phyloP scores from a whole-genome alignment of 1,140 invertebrate species.

The Lasioglossum baleicum region DNA sequence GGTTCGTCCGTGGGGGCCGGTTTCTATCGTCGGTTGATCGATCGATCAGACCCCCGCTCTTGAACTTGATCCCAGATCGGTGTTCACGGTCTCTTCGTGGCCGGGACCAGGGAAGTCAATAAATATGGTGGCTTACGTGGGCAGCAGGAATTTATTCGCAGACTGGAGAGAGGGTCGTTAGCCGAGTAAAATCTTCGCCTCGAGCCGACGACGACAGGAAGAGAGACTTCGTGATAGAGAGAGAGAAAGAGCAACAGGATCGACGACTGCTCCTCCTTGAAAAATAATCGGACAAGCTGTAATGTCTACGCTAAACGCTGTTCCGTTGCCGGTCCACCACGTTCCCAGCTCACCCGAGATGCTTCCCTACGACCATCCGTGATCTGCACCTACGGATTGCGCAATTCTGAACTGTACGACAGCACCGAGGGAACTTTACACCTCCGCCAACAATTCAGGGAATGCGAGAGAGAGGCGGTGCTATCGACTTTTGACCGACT shows the following conservation, averaged over 20 bases:
- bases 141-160: slow-evolving; percentile 43
- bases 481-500: too few relatives aligned
- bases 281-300: slow-evolving; percentile 43
- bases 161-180: slow-evolving; percentile 31
- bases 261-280: slow-evolving; percentile 25
- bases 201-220: neutral
- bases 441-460: neutral
- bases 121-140: slow-evolving; percentile 33
- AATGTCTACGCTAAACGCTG: slow-evolving; percentile 29
- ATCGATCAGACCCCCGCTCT: slow-evolving; percentile 37
- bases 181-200: slow-evolving; percentile 17
- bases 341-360: neutral
- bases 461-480: neutral
- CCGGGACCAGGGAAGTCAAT: slow-evolving; percentile 12
- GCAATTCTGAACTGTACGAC: neutral
- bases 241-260: neutral
- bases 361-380: neutral
- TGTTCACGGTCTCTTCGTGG: neutral
- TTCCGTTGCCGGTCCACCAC: neutral
- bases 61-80: slow-evolving; percentile 53
- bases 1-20: too few relatives aligned
- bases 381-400: neutral
- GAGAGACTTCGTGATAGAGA: neutral
- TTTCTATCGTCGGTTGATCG: neutral
- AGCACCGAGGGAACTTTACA: neutral